These are phyloP conservation scores for Platyscapa corneri DNA, from an alignment of 1,140 invertebrate genomes.

Conservation along the genomic window DNA sequence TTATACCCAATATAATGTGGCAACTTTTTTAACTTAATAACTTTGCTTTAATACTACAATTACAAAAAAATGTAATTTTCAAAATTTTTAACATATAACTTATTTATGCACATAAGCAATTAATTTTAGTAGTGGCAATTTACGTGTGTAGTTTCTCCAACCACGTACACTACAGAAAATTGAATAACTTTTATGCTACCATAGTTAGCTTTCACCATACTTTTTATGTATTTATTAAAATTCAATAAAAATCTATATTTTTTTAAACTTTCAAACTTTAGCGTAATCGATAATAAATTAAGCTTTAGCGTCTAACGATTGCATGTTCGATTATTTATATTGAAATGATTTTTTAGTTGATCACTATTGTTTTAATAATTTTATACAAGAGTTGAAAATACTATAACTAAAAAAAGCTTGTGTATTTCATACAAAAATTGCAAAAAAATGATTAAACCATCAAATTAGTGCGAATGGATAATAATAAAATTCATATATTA, in stretches of 20 bases:
- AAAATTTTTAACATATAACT: not conserved
- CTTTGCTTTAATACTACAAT: not conserved
- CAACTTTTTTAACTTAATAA: not conserved
- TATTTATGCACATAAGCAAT: not conserved
- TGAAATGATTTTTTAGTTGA: not conserved
- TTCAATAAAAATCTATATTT: not conserved
- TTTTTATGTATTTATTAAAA: constrained; percentile 1
- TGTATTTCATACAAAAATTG: too few species aligned
- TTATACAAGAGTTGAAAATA: too few species aligned
- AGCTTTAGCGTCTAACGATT: not conserved
- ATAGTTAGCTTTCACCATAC: too few species aligned
- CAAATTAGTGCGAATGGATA: too few species aligned
- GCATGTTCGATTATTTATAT: not conserved
- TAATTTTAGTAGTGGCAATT: not conserved
- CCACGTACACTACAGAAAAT: not conserved
- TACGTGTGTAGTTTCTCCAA: not conserved
- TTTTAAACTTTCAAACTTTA: not conserved
- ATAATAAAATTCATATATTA: too few species aligned
- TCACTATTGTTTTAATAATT: too few species aligned
- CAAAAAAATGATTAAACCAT: too few species aligned
- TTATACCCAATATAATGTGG: not conserved
- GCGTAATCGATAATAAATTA: not conserved
- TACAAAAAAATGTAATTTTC: not conserved
- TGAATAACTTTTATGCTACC: too few species aligned
- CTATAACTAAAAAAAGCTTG: too few species aligned